Evolutionary conservation across 2,888 invertebrate species (phyloP).

Genomic region (Apeira syringaria): DNA sequence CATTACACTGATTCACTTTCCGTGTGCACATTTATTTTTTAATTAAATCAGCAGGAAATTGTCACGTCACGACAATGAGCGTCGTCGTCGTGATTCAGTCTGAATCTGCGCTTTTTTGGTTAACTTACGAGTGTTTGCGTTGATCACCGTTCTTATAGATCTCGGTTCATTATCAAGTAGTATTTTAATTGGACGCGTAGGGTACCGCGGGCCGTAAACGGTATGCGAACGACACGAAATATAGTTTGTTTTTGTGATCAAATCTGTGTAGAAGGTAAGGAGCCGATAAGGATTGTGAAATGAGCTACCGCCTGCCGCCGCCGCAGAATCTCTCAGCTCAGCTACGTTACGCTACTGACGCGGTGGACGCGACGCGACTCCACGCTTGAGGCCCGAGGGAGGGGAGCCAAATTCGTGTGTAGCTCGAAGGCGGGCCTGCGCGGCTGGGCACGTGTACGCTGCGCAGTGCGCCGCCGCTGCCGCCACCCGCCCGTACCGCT

Average conservation of each 20-base stretch:
- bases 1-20: constrained; percentile 3
- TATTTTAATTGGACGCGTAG: constrained; percentile 37
- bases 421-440: not conserved
- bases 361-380: constrained; percentile 51
- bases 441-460: too few species aligned
- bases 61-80: too few species aligned
- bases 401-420: constrained; percentile 54
- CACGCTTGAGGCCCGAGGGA: constrained; percentile 30
- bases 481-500: not conserved
- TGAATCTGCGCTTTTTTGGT: too few species aligned
- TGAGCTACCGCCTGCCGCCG: constrained; percentile 40
- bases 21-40: too few species aligned
- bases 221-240: not conserved
- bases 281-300: constrained; percentile 44
- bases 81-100: too few species aligned
- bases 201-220: constrained; percentile 32
- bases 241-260: constrained; percentile 23
- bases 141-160: too few species aligned
- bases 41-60: too few species aligned
- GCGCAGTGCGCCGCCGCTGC: not conserved
- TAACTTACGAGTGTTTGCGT: too few species aligned
- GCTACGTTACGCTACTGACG: not conserved
- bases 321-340: constrained; percentile 22
- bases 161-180: too few species aligned
- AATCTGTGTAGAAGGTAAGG: constrained; percentile 31